phyloP scores from a whole-genome alignment of 2,113 vertebrate genomes.

The Taurulus bubalis region DNA sequence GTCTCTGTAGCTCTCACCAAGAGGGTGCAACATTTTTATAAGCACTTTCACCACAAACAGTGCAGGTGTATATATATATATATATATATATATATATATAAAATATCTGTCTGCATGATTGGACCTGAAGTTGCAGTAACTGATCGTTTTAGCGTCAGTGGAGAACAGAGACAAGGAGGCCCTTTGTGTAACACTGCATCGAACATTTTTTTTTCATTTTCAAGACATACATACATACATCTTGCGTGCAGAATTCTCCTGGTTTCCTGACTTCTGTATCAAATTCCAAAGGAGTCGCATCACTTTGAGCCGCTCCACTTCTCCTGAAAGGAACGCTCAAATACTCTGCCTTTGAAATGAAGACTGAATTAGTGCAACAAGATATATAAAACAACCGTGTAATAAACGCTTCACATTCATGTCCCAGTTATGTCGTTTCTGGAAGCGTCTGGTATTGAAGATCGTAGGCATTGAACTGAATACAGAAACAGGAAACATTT shows the following conservation, averaged over 20 bases:
- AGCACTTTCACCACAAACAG: not conserved
- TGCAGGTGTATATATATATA: not conserved
- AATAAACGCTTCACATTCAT: not conserved
- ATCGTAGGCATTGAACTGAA: not conserved
- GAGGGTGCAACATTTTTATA: not conserved
- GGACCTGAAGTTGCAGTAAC: not conserved
- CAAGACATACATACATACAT: too few species aligned
- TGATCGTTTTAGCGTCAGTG: too few species aligned
- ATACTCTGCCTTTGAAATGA: not conserved
- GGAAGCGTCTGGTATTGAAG: not conserved
- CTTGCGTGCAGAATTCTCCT: not conserved
- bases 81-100: not conserved
- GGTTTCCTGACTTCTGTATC: not conserved
- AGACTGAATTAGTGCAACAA: not conserved
- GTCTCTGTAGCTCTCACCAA: not conserved
- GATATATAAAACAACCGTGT: not conserved
- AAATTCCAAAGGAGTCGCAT: not conserved
- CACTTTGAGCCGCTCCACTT: not conserved
- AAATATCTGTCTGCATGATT: not conserved
- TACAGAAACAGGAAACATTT: not conserved
- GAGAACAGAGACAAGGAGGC: too few species aligned
- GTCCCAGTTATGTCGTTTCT: not conserved
- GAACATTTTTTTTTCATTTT: too few species aligned
- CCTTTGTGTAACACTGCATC: too few species aligned
- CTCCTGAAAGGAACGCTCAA: too few species aligned